A percentile compares a stretch with the other conserved stretches of the same genome.
These are phyloP conservation scores for Drosophila ercepeae DNA, from an alignment of 1,140 invertebrate genomes.

Conservation along the genomic window DNA sequence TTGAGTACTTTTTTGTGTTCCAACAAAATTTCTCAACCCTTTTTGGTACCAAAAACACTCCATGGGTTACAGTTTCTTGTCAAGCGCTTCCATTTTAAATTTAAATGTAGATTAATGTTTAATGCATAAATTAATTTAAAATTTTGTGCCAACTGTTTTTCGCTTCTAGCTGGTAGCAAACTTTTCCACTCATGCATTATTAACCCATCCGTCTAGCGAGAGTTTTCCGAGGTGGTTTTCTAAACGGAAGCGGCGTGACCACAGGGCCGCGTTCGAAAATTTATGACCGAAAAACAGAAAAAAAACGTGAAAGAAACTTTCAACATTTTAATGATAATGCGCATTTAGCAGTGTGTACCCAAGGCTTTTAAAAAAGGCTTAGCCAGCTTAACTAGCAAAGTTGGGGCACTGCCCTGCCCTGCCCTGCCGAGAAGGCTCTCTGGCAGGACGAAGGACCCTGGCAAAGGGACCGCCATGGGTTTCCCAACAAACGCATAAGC, in stretches of 20 bases:
- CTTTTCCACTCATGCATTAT: constrained; percentile 68
- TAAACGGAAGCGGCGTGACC: constrained; percentile 53
- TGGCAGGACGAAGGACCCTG: neutral
- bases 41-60: too few relatives aligned
- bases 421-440: neutral
- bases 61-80: neutral
- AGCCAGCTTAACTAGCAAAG: constrained; percentile 80
- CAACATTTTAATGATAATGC: constrained; percentile 82
- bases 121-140: constrained; percentile 62
- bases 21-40: too few relatives aligned
- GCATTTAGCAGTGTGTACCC: constrained; percentile 80
- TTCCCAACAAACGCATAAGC: constrained; percentile 59
- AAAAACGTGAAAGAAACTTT: constrained; percentile 63
- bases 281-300: constrained; percentile 57
- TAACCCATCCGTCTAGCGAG: constrained; percentile 44
- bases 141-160: constrained; percentile 46
- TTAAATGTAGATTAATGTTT: constrained; percentile 56
- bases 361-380: constrained; percentile 81
- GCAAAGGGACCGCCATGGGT: constrained; percentile 5
- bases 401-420: constrained; percentile 49
- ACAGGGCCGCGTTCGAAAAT: constrained; percentile 57
- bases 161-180: constrained; percentile 40
- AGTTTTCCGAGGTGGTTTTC: constrained; percentile 39
- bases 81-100: constrained; percentile 6
- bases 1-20: too few relatives aligned